These are phyloP conservation scores for Panurus biarmicus DNA, from an alignment of 2,113 vertebrate genomes.

Conservation along the genomic window DNA sequence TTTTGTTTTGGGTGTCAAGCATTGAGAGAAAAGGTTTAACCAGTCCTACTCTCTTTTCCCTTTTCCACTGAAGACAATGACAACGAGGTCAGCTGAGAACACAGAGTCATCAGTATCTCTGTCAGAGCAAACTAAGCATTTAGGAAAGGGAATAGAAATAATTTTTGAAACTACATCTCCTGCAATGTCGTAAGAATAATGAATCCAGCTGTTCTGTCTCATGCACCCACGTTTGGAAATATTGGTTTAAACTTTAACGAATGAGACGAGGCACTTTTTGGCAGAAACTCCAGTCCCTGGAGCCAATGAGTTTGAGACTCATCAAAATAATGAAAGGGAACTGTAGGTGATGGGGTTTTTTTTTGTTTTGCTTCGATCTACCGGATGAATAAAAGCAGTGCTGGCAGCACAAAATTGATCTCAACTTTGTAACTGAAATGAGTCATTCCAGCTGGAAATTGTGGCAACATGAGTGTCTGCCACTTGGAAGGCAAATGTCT, in stretches of 20 bases:
- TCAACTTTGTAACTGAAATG: conserved; percentile 7
- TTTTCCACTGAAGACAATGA: not conserved
- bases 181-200: not conserved
- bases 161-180: not conserved
- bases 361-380: conserved; percentile 15
- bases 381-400: conserved; percentile 19
- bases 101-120: not conserved
- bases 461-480: conserved; percentile 19
- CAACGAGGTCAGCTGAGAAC: not conserved
- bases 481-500: conserved; percentile 18
- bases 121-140: not conserved
- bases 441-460: conserved; percentile 38
- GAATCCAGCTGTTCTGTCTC: conserved; percentile 39
- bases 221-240: not conserved
- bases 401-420: conserved; percentile 31
- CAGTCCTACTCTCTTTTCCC: not conserved
- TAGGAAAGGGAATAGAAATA: not conserved
- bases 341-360: conserved; percentile 1
- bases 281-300: conserved; percentile 13
- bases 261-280: not conserved
- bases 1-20: not conserved
- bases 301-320: conserved; percentile 10
- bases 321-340: conserved; percentile 26
- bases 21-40: not conserved
- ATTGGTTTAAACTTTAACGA: conserved; percentile 2